Conservation (phyloP, 2,888 invertebrate genomes). For the Boloria euphrosyne region DNA sequence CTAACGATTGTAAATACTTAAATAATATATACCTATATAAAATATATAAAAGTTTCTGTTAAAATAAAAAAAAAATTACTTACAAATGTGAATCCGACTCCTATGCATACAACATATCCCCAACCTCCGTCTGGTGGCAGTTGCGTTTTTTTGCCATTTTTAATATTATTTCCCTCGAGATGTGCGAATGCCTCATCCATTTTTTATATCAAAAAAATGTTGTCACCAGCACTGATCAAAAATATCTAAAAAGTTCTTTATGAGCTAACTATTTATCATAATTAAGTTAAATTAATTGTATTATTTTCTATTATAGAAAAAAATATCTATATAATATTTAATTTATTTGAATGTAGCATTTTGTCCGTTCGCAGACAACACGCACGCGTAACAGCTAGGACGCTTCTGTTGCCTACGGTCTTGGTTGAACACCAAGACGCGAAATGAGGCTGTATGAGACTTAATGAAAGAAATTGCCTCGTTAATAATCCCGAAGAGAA, state of each 20-base stretch:
- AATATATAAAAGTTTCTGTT: too few species aligned
- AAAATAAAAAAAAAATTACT: conserved; percentile 60
- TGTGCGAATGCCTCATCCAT: conserved; percentile 79
- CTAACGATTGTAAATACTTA: too few species aligned
- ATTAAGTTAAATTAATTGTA: conserved; percentile 6
- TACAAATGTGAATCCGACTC: conserved; percentile 88
- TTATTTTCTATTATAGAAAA: background rate
- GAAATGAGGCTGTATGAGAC: conserved; percentile 30
- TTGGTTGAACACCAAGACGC: conserved; percentile 32
- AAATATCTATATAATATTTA: background rate
- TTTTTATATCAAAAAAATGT: conserved; percentile 26
- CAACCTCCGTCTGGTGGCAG: conserved; percentile 89
- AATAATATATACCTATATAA: background rate
- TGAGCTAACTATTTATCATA: conserved; percentile 14
- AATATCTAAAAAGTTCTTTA: background rate
- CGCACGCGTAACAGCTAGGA: conserved; percentile 51
- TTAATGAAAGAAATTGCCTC: conserved; percentile 10
- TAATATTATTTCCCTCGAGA: conserved; percentile 51
- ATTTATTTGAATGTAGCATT: conserved; percentile 19
- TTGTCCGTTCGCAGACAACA: conserved; percentile 32
- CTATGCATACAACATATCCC: conserved; percentile 89
- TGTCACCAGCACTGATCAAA: conserved; percentile 11
- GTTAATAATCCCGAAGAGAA: conserved; percentile 1
- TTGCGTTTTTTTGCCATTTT: conserved; percentile 51
- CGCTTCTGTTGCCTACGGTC: conserved; percentile 42